These are phyloP conservation scores for Malacoraja senta DNA, from an alignment of 2,797 vertebrate genomes.

Conservation along the genomic window DNA sequence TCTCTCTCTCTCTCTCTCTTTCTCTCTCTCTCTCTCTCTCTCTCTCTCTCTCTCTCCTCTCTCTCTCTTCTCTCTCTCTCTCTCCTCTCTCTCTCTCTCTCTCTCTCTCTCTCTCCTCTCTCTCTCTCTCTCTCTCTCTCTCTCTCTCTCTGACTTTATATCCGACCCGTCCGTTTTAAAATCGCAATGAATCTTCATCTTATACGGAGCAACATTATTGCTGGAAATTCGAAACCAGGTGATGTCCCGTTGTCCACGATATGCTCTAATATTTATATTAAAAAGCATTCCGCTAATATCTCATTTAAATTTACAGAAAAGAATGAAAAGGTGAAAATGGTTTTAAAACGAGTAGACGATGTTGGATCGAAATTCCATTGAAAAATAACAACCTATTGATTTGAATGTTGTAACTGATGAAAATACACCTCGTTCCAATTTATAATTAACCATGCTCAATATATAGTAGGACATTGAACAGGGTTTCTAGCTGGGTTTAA, in stretches of 20 bases:
- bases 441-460: not conserved
- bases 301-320: not conserved
- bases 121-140: not conserved
- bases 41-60: no score
- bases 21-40: not conserved
- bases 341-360: not conserved
- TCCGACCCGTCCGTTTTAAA: not conserved
- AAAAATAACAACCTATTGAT: not conserved
- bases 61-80: no score
- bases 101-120: no score
- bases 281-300: not conserved
- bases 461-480: not conserved
- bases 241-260: no score
- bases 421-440: not conserved
- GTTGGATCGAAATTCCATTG: not conserved
- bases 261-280: not conserved
- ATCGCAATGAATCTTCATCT: not conserved
- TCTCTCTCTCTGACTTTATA: not conserved
- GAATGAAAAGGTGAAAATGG: not conserved
- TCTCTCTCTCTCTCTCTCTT: no score
- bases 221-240: not conserved
- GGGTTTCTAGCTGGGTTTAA: not conserved
- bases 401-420: not conserved
- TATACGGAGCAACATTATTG: not conserved
- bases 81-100: no score